A percentile compares a stretch with the other conserved stretches of the same genome.
These are phyloP conservation scores for Crotalus viridis DNA, from an alignment of 2,113 vertebrate genomes.

Conservation along the genomic window DNA sequence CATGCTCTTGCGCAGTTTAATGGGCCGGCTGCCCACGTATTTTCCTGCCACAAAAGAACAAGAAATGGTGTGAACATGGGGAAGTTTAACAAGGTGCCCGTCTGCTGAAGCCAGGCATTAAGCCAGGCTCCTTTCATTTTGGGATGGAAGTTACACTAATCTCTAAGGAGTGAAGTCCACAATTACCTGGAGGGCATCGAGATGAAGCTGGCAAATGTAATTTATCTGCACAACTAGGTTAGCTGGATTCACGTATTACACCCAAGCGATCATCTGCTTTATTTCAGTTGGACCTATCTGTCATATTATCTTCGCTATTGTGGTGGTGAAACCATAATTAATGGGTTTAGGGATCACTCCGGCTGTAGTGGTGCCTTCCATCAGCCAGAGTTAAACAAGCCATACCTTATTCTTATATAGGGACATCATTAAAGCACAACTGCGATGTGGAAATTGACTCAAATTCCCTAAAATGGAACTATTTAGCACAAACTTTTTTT, in stretches of 20 bases:
- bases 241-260: neutral
- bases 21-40: conserved; percentile 91
- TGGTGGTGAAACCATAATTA: neutral
- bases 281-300: neutral
- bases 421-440: neutral
- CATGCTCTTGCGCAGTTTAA: conserved; percentile 91
- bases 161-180: neutral
- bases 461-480: neutral
- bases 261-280: neutral
- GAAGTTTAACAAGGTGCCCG: neutral
- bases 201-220: neutral
- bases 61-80: neutral
- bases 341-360: neutral
- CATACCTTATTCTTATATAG: neutral
- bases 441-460: neutral
- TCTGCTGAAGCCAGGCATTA: neutral
- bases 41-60: conserved; percentile 71
- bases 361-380: neutral
- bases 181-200: neutral
- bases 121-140: neutral
- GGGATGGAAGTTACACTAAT: neutral
- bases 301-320: neutral
- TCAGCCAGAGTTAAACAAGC: neutral
- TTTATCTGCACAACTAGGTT: neutral
- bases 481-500: neutral